Percentiles rank a stretch among this genome's conserved stretches.
phyloP scores from a whole-genome alignment of 2,888 invertebrate species.

The Drosophila yooni region DNA sequence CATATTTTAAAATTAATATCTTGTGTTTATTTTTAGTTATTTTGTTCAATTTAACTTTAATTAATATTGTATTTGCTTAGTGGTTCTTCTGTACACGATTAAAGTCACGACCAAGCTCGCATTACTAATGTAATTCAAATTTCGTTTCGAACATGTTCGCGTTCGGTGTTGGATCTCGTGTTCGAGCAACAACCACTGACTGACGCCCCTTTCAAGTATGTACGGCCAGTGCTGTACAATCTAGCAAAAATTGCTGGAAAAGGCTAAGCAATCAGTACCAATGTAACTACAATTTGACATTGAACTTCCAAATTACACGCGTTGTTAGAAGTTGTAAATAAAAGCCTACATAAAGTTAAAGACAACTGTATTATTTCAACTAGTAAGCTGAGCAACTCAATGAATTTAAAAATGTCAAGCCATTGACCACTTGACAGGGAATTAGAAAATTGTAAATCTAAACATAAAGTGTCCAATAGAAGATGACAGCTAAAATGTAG shows the following conservation, averaged over 20 bases:
- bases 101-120: constrained; percentile 35
- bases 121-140: constrained; percentile 35
- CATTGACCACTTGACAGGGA: not conserved
- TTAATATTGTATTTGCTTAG: not conserved
- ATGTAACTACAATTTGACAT: not conserved
- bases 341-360: too few relatives aligned
- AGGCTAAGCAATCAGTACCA: not conserved
- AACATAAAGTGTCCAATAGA: not conserved
- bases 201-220: constrained; percentile 49
- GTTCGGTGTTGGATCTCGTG: constrained; percentile 45
- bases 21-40: too few relatives aligned
- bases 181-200: constrained; percentile 58
- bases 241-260: constrained; percentile 20
- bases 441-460: not conserved
- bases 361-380: not conserved
- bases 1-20: not conserved
- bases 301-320: not conserved
- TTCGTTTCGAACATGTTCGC: constrained; percentile 45
- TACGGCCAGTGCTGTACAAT: constrained; percentile 32
- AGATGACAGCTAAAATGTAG: constrained; percentile 15
- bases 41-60: not conserved
- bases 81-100: not conserved
- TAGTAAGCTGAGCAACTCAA: not conserved
- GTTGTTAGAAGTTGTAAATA: not conserved
- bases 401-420: not conserved